Evolutionary conservation across 2,797 vertebrate genomes (phyloP).

Genomic region (Oreonectes daqikongensis): DNA sequence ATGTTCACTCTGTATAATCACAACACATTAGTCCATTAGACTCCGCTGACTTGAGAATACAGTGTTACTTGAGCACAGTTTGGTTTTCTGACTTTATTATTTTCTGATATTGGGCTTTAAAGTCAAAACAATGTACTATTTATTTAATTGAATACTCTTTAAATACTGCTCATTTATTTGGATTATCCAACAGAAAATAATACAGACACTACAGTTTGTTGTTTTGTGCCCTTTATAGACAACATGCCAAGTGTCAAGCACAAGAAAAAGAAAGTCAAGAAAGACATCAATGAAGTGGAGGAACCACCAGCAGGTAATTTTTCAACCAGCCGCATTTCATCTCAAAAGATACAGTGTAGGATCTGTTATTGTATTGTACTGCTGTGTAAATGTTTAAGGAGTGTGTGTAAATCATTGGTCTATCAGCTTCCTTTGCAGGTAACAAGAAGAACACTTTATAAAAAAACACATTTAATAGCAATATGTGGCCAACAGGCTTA

Average conservation of each 20-base stretch:
- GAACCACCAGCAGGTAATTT: slow-evolving; percentile 67
- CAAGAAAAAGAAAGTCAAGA: slow-evolving; percentile 89
- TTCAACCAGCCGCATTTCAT: too few relatives aligned
- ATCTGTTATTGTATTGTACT: too few relatives aligned
- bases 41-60: background rate
- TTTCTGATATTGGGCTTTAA: too few relatives aligned
- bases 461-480: background rate
- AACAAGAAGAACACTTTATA: background rate
- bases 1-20: background rate
- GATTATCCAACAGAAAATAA: too few relatives aligned
- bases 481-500: background rate
- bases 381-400: too few relatives aligned
- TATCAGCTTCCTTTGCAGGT: slow-evolving; percentile 2
- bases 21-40: background rate
- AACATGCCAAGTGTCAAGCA: slow-evolving; percentile 83
- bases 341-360: too few relatives aligned
- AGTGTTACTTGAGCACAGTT: background rate
- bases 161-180: too few relatives aligned
- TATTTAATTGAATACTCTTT: too few relatives aligned
- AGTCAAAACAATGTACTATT: too few relatives aligned
- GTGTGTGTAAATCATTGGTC: background rate
- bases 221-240: slow-evolving; percentile 64
- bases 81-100: too few relatives aligned
- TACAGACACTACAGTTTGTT: too few relatives aligned
- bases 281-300: slow-evolving; percentile 77